phyloP scores from a whole-genome alignment of 2,888 invertebrate species.

The Graphium colonna region DNA sequence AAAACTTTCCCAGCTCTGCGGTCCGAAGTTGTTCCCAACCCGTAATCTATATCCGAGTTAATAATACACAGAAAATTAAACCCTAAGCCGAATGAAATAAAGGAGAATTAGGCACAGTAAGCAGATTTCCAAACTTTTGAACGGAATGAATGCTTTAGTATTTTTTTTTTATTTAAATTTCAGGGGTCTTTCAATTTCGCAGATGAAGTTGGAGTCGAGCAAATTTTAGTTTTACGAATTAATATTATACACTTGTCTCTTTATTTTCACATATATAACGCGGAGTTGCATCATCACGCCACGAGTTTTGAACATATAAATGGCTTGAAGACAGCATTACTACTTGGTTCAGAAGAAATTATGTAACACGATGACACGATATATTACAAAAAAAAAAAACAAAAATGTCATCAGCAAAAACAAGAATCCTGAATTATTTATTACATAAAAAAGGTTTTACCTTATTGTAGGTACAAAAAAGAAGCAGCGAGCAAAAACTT shows the following conservation, averaged over 20 bases:
- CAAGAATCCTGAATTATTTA: no score
- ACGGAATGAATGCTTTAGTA: slow-evolving; percentile 19
- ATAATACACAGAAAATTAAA: slow-evolving; percentile 21
- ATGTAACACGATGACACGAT: no score
- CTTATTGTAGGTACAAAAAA: no score
- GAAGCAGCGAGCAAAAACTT: no score
- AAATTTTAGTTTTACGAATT: slow-evolving; percentile 13
- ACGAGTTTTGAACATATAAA: not conserved
- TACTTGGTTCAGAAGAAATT: not conserved
- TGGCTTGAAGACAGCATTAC: not conserved
- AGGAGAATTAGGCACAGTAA: slow-evolving; percentile 15
- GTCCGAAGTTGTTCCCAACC: slow-evolving; percentile 30
- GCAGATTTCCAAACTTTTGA: slow-evolving; percentile 20
- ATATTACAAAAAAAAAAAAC: no score
- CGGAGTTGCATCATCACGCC: no score
- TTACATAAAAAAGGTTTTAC: no score
- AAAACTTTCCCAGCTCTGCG: slow-evolving; percentile 32
- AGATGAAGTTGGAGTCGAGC: slow-evolving; percentile 38
- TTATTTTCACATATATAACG: no score
- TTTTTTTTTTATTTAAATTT: slow-evolving; percentile 26
- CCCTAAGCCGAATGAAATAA: slow-evolving; percentile 7
- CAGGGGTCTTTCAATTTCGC: slow-evolving; percentile 38
- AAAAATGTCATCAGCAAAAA: no score
- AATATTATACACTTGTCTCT: not conserved
- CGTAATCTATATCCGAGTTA: slow-evolving; percentile 29